Evolutionary conservation across 1,140 invertebrate species (phyloP).

Genomic region (Drosophila bipectinata): DNA sequence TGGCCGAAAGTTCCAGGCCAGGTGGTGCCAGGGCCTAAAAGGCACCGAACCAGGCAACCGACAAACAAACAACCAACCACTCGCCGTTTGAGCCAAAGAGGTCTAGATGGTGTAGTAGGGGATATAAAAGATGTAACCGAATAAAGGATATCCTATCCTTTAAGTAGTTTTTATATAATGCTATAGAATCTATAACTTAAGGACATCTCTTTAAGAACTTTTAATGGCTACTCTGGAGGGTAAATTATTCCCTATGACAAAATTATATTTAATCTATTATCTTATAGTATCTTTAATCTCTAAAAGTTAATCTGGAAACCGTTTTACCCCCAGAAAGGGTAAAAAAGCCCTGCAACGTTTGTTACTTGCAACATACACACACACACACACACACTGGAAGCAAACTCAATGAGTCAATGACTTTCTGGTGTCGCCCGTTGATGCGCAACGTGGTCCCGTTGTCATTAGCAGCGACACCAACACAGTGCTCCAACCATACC

Average conservation of each 20-base stretch:
- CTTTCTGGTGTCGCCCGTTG: constrained; percentile 79
- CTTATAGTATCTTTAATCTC: too few species aligned
- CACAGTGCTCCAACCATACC: constrained; percentile 20
- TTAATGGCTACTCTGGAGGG: too few species aligned
- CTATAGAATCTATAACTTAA: too few species aligned
- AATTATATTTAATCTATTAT: too few species aligned
- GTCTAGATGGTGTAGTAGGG: neutral
- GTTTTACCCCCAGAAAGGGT: constrained; percentile 1
- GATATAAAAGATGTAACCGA: neutral
- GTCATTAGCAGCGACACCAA: constrained; percentile 78
- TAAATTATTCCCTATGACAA: too few species aligned
- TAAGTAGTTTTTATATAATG: too few species aligned
- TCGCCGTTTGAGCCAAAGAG: constrained; percentile 63
- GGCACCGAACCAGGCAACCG: constrained; percentile 21
- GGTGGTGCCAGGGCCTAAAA: constrained; percentile 9
- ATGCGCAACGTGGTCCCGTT: constrained; percentile 75
- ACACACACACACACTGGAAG: constrained; percentile 23
- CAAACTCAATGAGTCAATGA: constrained; percentile 80
- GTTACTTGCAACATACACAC: constrained; percentile 12
- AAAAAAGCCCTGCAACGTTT: constrained; percentile 4
- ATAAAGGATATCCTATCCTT: neutral
- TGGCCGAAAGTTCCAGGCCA: constrained; percentile 57
- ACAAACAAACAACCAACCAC: constrained; percentile 70
- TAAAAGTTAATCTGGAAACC: neutral
- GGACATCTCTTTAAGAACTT: too few species aligned